These are phyloP conservation scores for Spodoptera picta DNA, from an alignment of 2,888 invertebrate species.

Conservation along the genomic window DNA sequence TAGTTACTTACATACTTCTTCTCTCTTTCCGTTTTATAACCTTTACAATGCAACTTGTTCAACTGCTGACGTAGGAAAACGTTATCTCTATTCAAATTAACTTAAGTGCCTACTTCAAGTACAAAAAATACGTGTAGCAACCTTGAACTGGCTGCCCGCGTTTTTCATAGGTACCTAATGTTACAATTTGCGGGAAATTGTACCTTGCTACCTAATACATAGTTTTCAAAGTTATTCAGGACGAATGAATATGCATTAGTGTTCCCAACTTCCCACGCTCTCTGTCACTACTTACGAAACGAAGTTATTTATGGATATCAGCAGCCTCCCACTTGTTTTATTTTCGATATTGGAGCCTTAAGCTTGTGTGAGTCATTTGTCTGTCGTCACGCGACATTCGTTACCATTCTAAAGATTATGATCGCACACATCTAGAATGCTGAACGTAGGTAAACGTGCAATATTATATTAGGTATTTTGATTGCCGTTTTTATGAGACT, in stretches of 20 bases:
- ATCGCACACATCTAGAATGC: constrained; percentile 20
- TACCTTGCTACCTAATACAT: not conserved
- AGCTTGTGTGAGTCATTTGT: constrained; percentile 6
- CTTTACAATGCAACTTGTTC: no score
- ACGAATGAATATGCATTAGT: constrained; percentile 8
- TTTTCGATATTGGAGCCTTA: constrained; percentile 18
- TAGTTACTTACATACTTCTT: no score
- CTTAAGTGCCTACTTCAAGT: no score
- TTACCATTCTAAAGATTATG: constrained; percentile 22
- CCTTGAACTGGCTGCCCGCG: no score
- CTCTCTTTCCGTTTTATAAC: no score
- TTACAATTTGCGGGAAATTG: not conserved
- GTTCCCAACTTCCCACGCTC: constrained; percentile 23
- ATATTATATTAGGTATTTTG: constrained; percentile 21
- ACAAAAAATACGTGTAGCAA: no score
- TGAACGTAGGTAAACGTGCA: constrained; percentile 28
- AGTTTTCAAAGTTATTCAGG: constrained; percentile 17
- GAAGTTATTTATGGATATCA: constrained; percentile 24
- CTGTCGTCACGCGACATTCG: constrained; percentile 9
- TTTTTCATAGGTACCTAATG: not conserved
- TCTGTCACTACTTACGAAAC: constrained; percentile 12
- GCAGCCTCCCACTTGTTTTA: constrained; percentile 28
- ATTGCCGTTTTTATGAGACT: constrained; percentile 42
- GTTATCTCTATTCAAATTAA: no score
- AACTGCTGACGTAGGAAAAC: no score